Conservation (phyloP, 2,113 vertebrate genomes). For the Athene noctua region DNA sequence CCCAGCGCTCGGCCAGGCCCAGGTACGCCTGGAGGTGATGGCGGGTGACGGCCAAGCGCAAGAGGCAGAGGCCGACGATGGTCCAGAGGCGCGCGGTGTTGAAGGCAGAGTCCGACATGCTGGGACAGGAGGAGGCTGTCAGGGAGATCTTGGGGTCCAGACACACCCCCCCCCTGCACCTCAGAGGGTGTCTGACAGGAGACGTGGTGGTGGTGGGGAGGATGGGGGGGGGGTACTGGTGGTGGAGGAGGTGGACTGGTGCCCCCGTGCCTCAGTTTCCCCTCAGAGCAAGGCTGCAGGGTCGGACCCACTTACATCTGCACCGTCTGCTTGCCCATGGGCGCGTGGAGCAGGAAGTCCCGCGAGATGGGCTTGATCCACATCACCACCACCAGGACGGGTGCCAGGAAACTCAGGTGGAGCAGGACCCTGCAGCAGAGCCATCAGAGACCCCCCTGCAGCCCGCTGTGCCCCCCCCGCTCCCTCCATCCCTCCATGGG, state of each 20-base stretch:
- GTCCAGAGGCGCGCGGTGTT: constrained; percentile 86
- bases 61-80: constrained; percentile 77
- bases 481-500: fast-evolving
- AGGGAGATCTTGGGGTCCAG: too few relatives aligned
- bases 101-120: constrained; percentile 80
- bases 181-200: background rate
- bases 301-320: constrained; percentile 77
- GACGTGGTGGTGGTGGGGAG: background rate
- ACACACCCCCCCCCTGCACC: too few relatives aligned
- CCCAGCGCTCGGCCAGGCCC: constrained; percentile 86
- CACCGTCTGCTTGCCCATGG: constrained; percentile 78
- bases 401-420: constrained; percentile 88
- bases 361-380: constrained; percentile 91
- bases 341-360: constrained; percentile 85
- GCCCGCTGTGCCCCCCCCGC: background rate
- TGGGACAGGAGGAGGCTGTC: constrained; percentile 25
- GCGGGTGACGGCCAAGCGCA: constrained; percentile 81
- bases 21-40: constrained; percentile 95
- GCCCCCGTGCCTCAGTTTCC: background rate
- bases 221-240: background rate
- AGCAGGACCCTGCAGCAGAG: constrained; percentile 78
- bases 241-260: background rate
- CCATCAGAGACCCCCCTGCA: fast-evolving
- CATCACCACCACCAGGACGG: constrained; percentile 82
- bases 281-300: background rate